These are phyloP conservation scores for Bombus vancouverensis DNA, from an alignment of 1,140 invertebrate genomes.

Conservation along the genomic window DNA sequence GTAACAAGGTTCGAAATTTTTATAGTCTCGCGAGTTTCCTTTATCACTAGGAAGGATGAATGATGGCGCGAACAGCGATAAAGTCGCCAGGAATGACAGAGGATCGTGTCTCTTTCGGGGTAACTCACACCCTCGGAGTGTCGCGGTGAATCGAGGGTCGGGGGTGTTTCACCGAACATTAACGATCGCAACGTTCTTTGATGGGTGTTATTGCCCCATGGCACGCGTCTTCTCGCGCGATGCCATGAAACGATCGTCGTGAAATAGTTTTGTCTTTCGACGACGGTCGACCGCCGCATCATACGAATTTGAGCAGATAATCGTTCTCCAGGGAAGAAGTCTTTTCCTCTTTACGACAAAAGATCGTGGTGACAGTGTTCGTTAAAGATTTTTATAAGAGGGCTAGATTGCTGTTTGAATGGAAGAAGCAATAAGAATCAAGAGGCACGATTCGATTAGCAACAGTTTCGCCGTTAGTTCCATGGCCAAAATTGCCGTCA, in stretches of 20 bases:
- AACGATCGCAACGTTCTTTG: conserved; percentile 71
- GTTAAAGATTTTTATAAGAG: background rate
- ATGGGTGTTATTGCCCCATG: conserved; percentile 69
- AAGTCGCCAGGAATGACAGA: background rate
- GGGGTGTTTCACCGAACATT: conserved; percentile 62
- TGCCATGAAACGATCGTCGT: conserved; percentile 65
- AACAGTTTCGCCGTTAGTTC: conserved; percentile 65
- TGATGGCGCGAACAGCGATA: conserved; percentile 5
- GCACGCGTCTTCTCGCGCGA: conserved; percentile 66
- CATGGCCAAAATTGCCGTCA: conserved; percentile 65
- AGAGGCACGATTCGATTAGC: conserved; percentile 47
- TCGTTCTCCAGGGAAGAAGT: background rate
- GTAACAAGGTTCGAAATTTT: background rate
- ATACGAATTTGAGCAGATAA: conserved; percentile 16
- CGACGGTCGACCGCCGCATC: background rate
- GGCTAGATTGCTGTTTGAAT: background rate
- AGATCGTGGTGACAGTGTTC: background rate
- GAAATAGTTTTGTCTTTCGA: conserved; percentile 44
- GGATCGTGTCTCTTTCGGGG: conserved; percentile 5
- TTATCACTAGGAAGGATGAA: background rate
- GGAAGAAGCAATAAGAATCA: background rate
- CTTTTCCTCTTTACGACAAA: background rate
- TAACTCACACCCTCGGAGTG: background rate
- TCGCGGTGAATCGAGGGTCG: background rate
- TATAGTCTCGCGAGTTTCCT: background rate